Evolutionary conservation across 2,797 vertebrate species (phyloP).

Genomic region (Chloroceryle inda): DNA sequence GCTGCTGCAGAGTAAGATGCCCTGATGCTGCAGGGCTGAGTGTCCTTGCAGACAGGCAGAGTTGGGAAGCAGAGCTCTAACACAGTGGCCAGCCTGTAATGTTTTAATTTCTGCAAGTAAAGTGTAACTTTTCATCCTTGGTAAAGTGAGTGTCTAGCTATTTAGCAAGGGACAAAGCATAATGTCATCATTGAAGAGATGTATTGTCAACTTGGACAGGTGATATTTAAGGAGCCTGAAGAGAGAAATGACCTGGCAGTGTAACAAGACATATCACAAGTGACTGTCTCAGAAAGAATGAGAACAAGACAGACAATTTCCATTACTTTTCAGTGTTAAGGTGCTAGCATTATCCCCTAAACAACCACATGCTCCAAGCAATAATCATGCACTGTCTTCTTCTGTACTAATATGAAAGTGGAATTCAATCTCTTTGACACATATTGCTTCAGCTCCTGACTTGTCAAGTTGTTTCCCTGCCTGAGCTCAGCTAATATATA

Average conservation of each 20-base stretch:
- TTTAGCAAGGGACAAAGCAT: slow-evolving; percentile 58
- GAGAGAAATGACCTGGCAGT: slow-evolving; percentile 74
- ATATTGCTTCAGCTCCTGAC: slow-evolving; percentile 64
- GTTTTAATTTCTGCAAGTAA: slow-evolving; percentile 67
- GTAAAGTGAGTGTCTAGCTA: slow-evolving; percentile 1
- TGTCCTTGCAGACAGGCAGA: background rate
- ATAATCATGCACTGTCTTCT: slow-evolving; percentile 67
- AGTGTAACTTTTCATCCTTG: slow-evolving; percentile 14
- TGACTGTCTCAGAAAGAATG: slow-evolving; percentile 63
- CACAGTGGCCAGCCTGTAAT: background rate
- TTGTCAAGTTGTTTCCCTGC: slow-evolving; percentile 63
- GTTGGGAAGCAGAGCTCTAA: background rate
- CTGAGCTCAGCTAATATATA: slow-evolving; percentile 45
- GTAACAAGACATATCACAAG: slow-evolving; percentile 71
- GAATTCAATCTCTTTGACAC: slow-evolving; percentile 78
- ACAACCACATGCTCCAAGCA: slow-evolving; percentile 65
- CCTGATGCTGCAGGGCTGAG: background rate
- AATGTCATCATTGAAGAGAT: slow-evolving; percentile 58
- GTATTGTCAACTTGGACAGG: slow-evolving; percentile 68
- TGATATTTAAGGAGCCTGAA: slow-evolving; percentile 74
- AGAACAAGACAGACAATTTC: slow-evolving; percentile 72
- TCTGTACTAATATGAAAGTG: slow-evolving; percentile 72
- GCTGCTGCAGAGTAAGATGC: background rate
- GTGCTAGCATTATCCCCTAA: slow-evolving; percentile 55
- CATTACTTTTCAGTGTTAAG: slow-evolving; percentile 68